phyloP scores from a whole-genome alignment of 2,888 invertebrate species.

The Pseudeuparius sepicola region DNA sequence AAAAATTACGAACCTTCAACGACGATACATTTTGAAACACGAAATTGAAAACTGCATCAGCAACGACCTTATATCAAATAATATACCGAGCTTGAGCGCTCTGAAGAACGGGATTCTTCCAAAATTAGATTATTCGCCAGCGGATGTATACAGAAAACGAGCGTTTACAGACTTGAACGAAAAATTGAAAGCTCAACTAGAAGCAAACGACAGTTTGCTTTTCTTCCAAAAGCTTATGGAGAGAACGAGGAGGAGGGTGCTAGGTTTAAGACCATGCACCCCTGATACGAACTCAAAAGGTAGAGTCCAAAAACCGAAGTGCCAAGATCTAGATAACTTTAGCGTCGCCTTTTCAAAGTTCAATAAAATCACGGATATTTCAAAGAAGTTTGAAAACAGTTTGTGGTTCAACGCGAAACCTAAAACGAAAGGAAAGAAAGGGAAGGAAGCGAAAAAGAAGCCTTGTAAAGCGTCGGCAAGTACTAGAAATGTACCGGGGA shows the following conservation, averaged over 20 bases:
- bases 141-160: conserved; percentile 26
- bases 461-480: too few species aligned
- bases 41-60: too few species aligned
- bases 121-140: too few species aligned
- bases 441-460: conserved; percentile 5
- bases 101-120: too few species aligned
- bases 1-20: too few species aligned
- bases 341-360: background rate
- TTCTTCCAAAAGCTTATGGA: conserved; percentile 29
- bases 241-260: conserved; percentile 12
- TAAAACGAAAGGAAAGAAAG: conserved; percentile 13
- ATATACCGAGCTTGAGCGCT: too few species aligned
- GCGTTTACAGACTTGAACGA: conserved; percentile 28
- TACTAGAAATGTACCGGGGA: too few species aligned
- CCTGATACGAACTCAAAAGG: background rate
- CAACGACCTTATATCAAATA: too few species aligned
- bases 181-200: conserved; percentile 26
- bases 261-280: background rate
- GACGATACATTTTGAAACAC: too few species aligned
- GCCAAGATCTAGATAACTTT: too few species aligned
- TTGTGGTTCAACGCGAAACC: conserved; percentile 26
- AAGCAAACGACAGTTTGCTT: conserved; percentile 30
- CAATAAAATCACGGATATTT: conserved; percentile 13
- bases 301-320: conserved; percentile 2
- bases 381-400: conserved; percentile 27